Evolutionary conservation across 2,888 invertebrate species (phyloP), one percentile per base, ranked within the genome.

Genomic region (Deroplatys truncata): DNA sequence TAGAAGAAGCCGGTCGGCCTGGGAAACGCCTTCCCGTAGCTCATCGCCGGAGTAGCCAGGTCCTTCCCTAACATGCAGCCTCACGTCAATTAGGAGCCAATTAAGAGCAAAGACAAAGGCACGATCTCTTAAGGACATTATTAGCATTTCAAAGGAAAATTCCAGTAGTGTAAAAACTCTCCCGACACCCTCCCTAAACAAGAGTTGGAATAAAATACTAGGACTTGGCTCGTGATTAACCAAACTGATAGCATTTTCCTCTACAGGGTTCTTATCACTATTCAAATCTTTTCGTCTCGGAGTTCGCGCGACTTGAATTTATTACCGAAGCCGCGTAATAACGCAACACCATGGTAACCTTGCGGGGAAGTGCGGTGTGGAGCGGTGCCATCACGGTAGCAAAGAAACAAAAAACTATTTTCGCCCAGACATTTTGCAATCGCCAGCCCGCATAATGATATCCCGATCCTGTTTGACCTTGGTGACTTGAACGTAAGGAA

Each of bases 21-120:
- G 56, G 85, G 85, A 49, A 49, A 85, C 49, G 28, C n/a, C 84
- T 84, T 84, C n/a, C 25, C 28, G 28, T n/a, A 85, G 85, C 43
- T 49, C 56, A 72, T 72, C 56, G 85, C 49, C n/a, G 25, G 8
- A 49, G 43, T n/a, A 20, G 49, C 28, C 28, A 16, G 49, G 25
- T 85, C 49, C 29, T 16, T 28, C 43, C 84, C 16, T 84, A 84
- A 84, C 31, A 28, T 72, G 49, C 85, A 85, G 28, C 85, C 56
- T 85, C 49, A 85, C 49, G 85, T 85, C 85, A 85, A 85, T 85
- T 85, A 85, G 85, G 85, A 85, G 49, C 49, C 85, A 85, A 85
- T 85, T 85, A 85, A 85, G 85, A 56, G 28, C 35, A 56, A 85
- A 85, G 29, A 85, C 43, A 43, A 15, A 85, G 84, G 49, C 85